Percentiles rank a stretch among this genome's conserved stretches.
Evolutionary conservation across 2,113 vertebrate genomes (phyloP).

Genomic region (Xenopus laevis): DNA sequence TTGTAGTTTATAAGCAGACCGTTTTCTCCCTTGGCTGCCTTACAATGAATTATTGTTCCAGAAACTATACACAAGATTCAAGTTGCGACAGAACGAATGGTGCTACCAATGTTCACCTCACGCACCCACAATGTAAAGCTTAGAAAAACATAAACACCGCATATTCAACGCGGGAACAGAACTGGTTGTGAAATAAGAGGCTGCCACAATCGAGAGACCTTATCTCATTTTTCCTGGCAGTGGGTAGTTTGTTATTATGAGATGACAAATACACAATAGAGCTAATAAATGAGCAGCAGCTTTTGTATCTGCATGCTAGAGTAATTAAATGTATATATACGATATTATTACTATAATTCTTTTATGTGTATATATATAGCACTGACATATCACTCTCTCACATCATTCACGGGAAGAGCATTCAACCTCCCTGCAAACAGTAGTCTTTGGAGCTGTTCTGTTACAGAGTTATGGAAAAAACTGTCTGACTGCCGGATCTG

Average conservation of each 20-base stretch:
- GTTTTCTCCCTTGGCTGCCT: conserved; percentile 34
- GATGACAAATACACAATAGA: conserved; percentile 1
- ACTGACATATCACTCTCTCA: too few relatives aligned
- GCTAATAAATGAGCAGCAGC: conserved; percentile 6
- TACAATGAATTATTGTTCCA: conserved; percentile 23
- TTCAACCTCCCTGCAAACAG: too few relatives aligned
- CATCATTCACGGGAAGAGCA: too few relatives aligned
- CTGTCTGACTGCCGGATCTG: too few relatives aligned
- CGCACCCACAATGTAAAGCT: conserved; percentile 34
- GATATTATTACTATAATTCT: too few relatives aligned
- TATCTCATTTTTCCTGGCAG: conserved; percentile 27
- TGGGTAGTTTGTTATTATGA: conserved; percentile 8
- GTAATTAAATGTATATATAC: too few relatives aligned
- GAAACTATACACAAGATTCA: conserved; percentile 22
- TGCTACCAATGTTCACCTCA: conserved; percentile 8
- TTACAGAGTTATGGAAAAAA: too few relatives aligned
- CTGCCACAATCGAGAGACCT: conserved; percentile 15
- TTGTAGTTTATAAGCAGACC: conserved; percentile 8
- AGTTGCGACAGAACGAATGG: conserved; percentile 19
- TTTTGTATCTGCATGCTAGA: too few relatives aligned
- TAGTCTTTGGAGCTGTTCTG: too few relatives aligned
- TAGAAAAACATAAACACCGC: conserved; percentile 32
- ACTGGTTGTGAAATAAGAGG: conserved; percentile 12
- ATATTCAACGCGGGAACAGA: not conserved
- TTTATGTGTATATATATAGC: too few relatives aligned